Base-by-base conservation (phyloP, 2,113 vertebrate species). In the Craseonycteris thonglongyai region DNA sequence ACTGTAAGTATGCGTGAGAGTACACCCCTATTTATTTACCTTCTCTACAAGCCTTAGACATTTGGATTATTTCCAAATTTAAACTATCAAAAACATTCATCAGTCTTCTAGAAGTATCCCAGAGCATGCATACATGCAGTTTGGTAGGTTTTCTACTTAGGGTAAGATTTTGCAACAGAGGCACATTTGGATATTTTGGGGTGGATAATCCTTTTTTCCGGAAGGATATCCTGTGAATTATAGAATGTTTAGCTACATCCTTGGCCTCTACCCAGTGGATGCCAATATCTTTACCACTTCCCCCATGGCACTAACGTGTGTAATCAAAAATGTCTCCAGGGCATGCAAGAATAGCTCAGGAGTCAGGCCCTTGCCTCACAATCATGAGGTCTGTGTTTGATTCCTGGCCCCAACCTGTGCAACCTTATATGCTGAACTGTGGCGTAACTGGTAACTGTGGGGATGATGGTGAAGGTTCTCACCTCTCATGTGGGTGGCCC, bases 51-150 rank as follows among this genome's bases (percentile, higher is more conserved):
- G 49, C 42, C 75, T 51, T 66, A 40, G 19, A 47, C 10, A 22
- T 71, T 30, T 75, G 11, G 15, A 11, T 35, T 54, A 3, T 84
- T 86, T 81, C 13, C 47, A 75, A 51, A 51, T 58, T 61, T 42
- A 84, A 14, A 40, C 18, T n/a, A 16, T 45, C 21, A 45, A 45
- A 28, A 84, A 51, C 5, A 45, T 45, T 51, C 1, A 30, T 16
- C 6, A 28, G 61, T 51, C 38, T 95, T 68, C 12, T 51, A 30
- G 26, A 10, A 8, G 24, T 91, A 6, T 80, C 30, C 59, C n/a
- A 1, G 11, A 71, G 9, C 30, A 11, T 26, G 10, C 8, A 6
- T 9, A 18, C 1, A 4, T 42, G 2, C 7, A 51, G 28, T 42
- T 68, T 63, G 59, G 2, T 13, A 80, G 19, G 11, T 80, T 84